Evolutionary conservation across 2,797 vertebrate species (phyloP).

Genomic region (Mormyrus proboscirostris): DNA sequence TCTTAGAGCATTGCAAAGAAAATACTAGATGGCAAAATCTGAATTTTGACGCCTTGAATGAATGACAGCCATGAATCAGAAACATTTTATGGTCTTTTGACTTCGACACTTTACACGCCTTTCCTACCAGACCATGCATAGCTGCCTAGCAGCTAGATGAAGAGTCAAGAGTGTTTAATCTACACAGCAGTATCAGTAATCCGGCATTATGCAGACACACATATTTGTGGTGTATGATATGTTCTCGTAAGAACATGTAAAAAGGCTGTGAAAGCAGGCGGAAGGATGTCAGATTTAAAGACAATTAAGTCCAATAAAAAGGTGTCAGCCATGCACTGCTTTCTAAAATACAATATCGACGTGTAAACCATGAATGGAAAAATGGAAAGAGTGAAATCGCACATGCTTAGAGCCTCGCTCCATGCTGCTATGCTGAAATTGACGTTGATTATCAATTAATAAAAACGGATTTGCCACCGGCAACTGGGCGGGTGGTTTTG

Average conservation of each 20-base stretch:
- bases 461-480: constrained; percentile 7
- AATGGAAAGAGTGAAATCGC: background rate
- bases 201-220: background rate
- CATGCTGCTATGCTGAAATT: background rate
- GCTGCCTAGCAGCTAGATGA: background rate
- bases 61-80: background rate
- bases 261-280: background rate
- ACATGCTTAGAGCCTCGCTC: background rate
- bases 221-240: background rate
- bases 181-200: background rate
- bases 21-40: background rate
- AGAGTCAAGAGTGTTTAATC: background rate
- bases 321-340: background rate
- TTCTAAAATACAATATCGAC: background rate
- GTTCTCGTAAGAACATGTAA: background rate
- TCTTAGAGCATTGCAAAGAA: background rate
- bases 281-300: constrained; percentile 1
- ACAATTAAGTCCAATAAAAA: background rate
- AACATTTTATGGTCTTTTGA: background rate
- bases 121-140: background rate
- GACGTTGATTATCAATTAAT: constrained; percentile 15
- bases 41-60: background rate
- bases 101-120: background rate
- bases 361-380: background rate
- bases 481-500: background rate